A percentile compares a stretch with the other conserved stretches of the same genome.
Conservation (phyloP, 2,888 invertebrate species). For the Parochlus steinenii region DNA sequence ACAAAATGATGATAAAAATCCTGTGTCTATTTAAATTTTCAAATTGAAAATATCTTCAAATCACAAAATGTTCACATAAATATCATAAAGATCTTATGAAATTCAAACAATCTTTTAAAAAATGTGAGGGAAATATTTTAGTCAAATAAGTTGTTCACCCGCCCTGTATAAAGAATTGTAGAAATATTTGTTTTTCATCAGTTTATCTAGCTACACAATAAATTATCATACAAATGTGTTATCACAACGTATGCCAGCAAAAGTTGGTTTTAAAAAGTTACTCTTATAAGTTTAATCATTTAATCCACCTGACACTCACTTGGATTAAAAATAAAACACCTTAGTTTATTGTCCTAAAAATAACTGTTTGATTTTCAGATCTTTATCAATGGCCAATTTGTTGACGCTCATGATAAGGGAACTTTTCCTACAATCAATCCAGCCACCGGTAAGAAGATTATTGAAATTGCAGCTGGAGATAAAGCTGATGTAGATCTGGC, state of each 20-base stretch:
- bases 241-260: too few species aligned
- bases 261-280: neutral
- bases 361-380: conserved; percentile 35
- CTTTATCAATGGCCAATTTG: conserved; percentile 69
- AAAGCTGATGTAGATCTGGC: conserved; percentile 71
- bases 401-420: conserved; percentile 66
- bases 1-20: too few species aligned
- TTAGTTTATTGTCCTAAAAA: neutral
- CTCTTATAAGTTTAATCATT: neutral
- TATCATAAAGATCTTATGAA: too few species aligned
- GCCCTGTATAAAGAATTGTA: too few species aligned
- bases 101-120: too few species aligned
- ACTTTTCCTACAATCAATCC: conserved; percentile 79
- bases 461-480: conserved; percentile 66
- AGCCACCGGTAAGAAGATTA: conserved; percentile 54
- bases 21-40: too few species aligned
- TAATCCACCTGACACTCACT: neutral
- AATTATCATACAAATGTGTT: too few species aligned
- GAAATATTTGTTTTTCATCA: neutral
- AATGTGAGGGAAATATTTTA: too few species aligned
- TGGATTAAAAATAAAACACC: neutral
- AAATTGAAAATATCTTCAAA: too few species aligned
- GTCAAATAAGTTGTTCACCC: too few species aligned
- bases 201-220: too few species aligned
- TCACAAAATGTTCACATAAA: too few species aligned